Base-by-base conservation (phyloP, 2,888 invertebrate species). In the Sabatieria punctata region DNA sequence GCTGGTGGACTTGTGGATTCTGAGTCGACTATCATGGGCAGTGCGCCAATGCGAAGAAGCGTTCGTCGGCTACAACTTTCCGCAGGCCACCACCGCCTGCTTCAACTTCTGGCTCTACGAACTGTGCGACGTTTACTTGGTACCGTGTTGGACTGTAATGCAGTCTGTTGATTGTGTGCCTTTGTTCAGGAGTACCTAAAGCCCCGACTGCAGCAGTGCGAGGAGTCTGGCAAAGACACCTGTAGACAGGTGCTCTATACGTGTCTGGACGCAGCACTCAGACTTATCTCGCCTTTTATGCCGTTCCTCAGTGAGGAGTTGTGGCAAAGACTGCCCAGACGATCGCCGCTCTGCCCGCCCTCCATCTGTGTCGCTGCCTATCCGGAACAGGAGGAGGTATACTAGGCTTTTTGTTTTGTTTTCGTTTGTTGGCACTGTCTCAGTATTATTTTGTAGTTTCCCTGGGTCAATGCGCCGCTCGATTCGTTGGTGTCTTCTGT, bases 51-150 rank as follows among this genome's bases (percentile, higher is more conserved):
- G 81, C 54, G 79, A 88, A 64, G 70, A 72, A 27, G 82, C 79
- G 26, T 80, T 97, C 67, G 71, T 74, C 40, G 71, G 71, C 21
- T 88, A 86, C 65, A 88, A 93, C 62, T 88, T 97, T 67, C 82
- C 84, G 1, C 65, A 75, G 0, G 81, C 79, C 2, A 95, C 95
- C 19, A 80, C 82, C 13, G 82, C 85, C 38, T 79, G 85, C 61
- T 93, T 95, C 70, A 85, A 84, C 65, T 81, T 95, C 61, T 88
- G 95, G 83, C 74, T 95, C 24, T 95, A 93, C 62, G 93, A 97
- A 61, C 76, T 95, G 21, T 97, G 97, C 66, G 97, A 99, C 65
- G 80, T 93, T 41, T 99, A 95, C 66, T 73, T 97, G 76, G 86
- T 84, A 65, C 57, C 62, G 58, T 36, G 27, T 41, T 18, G 22